A percentile compares a stretch with the other conserved stretches of the same genome.
Conservation (phyloP, 2,113 vertebrate species). For the Campylomormyrus tamandua region DNA sequence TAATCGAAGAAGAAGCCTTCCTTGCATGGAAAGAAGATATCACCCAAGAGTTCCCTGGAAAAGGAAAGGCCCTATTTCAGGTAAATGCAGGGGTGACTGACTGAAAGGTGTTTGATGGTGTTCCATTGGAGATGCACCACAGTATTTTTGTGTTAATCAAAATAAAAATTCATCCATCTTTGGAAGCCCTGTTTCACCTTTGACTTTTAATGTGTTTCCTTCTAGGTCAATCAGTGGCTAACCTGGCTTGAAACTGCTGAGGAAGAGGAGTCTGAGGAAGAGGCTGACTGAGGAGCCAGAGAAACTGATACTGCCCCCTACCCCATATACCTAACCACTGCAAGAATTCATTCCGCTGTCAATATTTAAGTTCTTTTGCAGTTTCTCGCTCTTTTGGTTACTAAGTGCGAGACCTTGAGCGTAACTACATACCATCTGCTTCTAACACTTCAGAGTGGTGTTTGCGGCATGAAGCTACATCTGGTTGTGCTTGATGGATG, state of each 20-base stretch:
- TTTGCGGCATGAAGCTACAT: conserved; percentile 80
- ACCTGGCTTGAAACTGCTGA: conserved; percentile 99
- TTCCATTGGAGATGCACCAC: not conserved
- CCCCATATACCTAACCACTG: conserved; percentile 68
- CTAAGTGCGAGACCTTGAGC: conserved; percentile 47
- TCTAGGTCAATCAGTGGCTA: conserved; percentile 96
- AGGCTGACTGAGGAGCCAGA: conserved; percentile 82
- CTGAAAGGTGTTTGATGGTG: not conserved
- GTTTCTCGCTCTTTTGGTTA: conserved; percentile 56
- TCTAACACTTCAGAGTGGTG: conserved; percentile 48
- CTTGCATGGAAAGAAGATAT: conserved; percentile 99
- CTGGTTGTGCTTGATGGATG: conserved; percentile 64
- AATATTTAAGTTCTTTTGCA: conserved; percentile 60
- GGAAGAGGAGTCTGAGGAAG: conserved; percentile 97
- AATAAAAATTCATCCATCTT: not conserved
- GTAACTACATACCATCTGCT: conserved; percentile 46
- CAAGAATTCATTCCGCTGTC: conserved; percentile 79
- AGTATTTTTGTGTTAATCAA: not conserved
- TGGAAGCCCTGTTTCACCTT: not conserved
- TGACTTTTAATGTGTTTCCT: not conserved
- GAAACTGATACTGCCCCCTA: conserved; percentile 51
- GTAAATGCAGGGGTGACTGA: conserved; percentile 46
- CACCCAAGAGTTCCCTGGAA: conserved; percentile 97
- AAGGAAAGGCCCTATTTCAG: conserved; percentile 99
- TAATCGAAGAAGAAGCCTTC: conserved; percentile 98